Evolutionary conservation across 2,797 vertebrate species (phyloP).

Genomic region (Mormyrops boulengeri): DNA sequence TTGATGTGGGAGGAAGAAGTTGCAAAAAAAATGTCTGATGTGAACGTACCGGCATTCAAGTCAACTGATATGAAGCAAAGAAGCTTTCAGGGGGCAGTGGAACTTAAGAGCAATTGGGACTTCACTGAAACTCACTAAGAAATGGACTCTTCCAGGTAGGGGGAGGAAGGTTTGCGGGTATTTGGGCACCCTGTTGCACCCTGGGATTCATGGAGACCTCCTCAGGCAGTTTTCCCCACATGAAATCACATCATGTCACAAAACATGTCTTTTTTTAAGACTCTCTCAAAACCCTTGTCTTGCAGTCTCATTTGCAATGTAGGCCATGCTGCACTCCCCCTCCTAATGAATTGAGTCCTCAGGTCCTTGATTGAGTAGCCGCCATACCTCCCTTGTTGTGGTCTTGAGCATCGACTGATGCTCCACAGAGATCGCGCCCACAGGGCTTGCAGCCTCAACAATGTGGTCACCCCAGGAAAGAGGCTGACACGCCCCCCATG

Average conservation of each 20-base stretch:
- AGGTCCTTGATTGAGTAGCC: slow-evolving; percentile 2
- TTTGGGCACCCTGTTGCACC: background rate
- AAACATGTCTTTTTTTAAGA: slow-evolving; percentile 15
- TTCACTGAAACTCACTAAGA: background rate
- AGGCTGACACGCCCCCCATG: background rate
- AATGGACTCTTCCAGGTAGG: background rate
- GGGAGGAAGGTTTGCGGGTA: background rate
- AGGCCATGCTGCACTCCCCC: background rate
- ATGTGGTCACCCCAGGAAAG: background rate
- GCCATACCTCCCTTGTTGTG: background rate
- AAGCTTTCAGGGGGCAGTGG: background rate
- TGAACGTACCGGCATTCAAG: slow-evolving; percentile 13
- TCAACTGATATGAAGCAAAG: background rate
- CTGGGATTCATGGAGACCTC: background rate
- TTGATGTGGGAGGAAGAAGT: slow-evolving; percentile 24
- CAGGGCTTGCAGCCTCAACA: slow-evolving; percentile 4
- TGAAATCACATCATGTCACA: slow-evolving; percentile 21
- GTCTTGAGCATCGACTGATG: slow-evolving; percentile 3
- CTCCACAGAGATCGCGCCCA: background rate
- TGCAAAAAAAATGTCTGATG: background rate
- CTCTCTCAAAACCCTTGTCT: slow-evolving; percentile 10
- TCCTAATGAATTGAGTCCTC: slow-evolving; percentile 7
- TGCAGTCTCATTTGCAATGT: slow-evolving; percentile 13
- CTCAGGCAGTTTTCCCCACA: slow-evolving; percentile 12
- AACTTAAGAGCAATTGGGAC: slow-evolving; percentile 5